Conservation (phyloP, 1,140 invertebrate species). For the Vanessa atalanta region DNA sequence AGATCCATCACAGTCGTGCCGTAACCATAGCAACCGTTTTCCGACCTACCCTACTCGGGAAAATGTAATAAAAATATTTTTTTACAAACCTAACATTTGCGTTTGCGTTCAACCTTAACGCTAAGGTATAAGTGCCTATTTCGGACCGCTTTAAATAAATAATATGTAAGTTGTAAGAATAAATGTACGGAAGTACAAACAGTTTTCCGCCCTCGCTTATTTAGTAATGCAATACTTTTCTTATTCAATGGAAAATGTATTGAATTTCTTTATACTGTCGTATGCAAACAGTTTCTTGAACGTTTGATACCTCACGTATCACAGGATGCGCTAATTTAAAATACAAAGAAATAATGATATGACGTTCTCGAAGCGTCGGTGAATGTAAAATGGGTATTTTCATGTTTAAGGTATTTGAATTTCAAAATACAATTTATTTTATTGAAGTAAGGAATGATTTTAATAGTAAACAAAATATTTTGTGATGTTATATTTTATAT, state of each 20-base stretch:
- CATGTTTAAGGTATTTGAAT: background rate
- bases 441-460: too few relatives aligned
- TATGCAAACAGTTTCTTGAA: slow-evolving; percentile 32
- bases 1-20: slow-evolving; percentile 44
- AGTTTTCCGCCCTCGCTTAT: slow-evolving; percentile 48
- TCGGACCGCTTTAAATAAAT: slow-evolving; percentile 10
- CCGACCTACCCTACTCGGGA: slow-evolving; percentile 50
- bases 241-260: slow-evolving; percentile 45
- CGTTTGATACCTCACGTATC: slow-evolving; percentile 38
- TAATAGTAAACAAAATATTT: too few relatives aligned
- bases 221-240: slow-evolving; percentile 51
- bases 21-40: slow-evolving; percentile 45
- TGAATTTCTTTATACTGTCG: slow-evolving; percentile 38
- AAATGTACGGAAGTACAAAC: slow-evolving; percentile 37
- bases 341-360: slow-evolving; percentile 21
- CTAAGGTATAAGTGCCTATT: slow-evolving; percentile 27
- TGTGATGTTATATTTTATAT: too few relatives aligned
- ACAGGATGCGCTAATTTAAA: slow-evolving; percentile 23
- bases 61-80: slow-evolving; percentile 54
- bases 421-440: background rate
- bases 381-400: background rate
- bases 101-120: slow-evolving; percentile 15
- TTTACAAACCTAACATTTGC: slow-evolving; percentile 36
- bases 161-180: slow-evolving; percentile 1
- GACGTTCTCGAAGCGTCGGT: background rate